These are phyloP conservation scores for Pedicia rivosa DNA, from an alignment of 2,888 invertebrate species.

Conservation along the genomic window DNA sequence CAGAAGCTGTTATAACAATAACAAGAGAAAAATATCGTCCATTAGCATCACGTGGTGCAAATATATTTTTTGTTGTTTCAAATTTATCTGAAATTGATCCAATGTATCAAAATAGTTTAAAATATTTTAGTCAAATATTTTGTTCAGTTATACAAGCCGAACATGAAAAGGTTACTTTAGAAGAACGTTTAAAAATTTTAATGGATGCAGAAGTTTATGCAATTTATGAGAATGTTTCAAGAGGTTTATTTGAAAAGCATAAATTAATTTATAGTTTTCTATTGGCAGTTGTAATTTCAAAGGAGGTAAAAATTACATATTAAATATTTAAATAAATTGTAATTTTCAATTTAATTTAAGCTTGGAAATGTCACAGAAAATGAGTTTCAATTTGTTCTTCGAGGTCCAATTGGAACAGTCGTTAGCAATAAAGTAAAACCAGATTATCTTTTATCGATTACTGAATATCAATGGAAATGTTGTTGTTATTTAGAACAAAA, in stretches of 20 bases:
- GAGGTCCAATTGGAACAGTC: conserved; percentile 49
- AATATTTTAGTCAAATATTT: conserved; percentile 70
- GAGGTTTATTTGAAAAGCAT: conserved; percentile 81
- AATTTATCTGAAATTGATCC: conserved; percentile 81
- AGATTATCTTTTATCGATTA: conserved; percentile 27
- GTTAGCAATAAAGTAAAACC: conserved; percentile 43
- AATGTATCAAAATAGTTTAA: conserved; percentile 91
- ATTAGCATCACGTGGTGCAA: conserved; percentile 75
- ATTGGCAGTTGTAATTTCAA: conserved; percentile 58
- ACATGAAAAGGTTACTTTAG: conserved; percentile 47
- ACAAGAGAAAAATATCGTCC: conserved; percentile 74
- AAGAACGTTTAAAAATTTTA: conserved; percentile 49
- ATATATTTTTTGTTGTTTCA: conserved; percentile 81
- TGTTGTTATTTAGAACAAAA: conserved; percentile 43
- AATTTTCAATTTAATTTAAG: not conserved
- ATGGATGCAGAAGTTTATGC: conserved; percentile 63
- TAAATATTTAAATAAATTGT: conserved; percentile 3
- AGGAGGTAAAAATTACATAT: too few relatives aligned
- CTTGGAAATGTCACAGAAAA: conserved; percentile 35
- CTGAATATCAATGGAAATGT: conserved; percentile 52
- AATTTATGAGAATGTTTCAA: conserved; percentile 73
- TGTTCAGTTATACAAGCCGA: conserved; percentile 64
- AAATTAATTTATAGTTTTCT: conserved; percentile 80
- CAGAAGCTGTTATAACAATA: conserved; percentile 70
- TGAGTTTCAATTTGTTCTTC: conserved; percentile 65